These are phyloP conservation scores for Gobius niger DNA, from an alignment of 2,113 vertebrate species.

Conservation along the genomic window DNA sequence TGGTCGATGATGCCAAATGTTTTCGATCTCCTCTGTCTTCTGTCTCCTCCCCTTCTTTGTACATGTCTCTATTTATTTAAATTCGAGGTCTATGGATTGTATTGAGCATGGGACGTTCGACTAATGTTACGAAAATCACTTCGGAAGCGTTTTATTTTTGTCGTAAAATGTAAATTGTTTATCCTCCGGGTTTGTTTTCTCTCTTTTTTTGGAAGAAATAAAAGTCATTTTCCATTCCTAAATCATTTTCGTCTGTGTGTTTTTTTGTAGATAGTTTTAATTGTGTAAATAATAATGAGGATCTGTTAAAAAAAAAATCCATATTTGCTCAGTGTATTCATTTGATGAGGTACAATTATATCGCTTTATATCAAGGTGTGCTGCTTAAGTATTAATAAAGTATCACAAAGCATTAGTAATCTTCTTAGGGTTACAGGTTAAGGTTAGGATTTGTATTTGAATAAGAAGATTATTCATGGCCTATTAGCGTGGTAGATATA, in stretches of 20 bases:
- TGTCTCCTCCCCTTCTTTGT: slow-evolving; percentile 63
- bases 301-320: too few species aligned
- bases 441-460: too few species aligned
- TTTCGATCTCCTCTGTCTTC: slow-evolving; percentile 36
- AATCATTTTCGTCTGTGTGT: background rate
- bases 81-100: slow-evolving; percentile 77
- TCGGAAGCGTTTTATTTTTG: slow-evolving; percentile 73
- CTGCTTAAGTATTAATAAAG: too few species aligned
- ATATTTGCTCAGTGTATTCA: too few species aligned
- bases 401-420: too few species aligned
- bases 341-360: too few species aligned
- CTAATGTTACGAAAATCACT: slow-evolving; percentile 63
- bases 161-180: slow-evolving; percentile 62
- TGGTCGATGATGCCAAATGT: slow-evolving; percentile 73
- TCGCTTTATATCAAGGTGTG: too few species aligned
- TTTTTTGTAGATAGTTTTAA: slow-evolving; percentile 1
- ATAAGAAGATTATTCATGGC: too few species aligned
- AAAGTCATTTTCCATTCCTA: slow-evolving; percentile 79
- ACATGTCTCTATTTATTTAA: slow-evolving; percentile 81
- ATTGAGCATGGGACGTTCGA: slow-evolving; percentile 73
- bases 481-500: too few species aligned
- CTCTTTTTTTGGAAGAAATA: slow-evolving; percentile 73
- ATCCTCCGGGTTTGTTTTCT: slow-evolving; percentile 62
- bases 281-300: too few species aligned
- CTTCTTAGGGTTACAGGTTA: too few species aligned